phyloP scores from a whole-genome alignment of 2,113 vertebrate genomes.

The Promerops cafer region DNA sequence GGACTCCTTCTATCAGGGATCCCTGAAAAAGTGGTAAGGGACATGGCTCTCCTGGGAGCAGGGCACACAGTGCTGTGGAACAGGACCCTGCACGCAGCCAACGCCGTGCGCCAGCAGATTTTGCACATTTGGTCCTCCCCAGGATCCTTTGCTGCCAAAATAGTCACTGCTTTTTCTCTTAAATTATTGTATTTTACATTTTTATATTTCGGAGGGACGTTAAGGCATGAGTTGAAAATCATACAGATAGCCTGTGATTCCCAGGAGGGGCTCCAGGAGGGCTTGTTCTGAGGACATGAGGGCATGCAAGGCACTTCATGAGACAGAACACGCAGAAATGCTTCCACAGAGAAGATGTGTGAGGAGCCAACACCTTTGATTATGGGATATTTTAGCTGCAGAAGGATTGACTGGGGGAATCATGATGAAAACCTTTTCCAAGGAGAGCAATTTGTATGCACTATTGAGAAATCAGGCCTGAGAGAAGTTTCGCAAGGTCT shows the following conservation, averaged over 20 bases:
- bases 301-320: neutral
- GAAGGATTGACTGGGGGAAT: neutral
- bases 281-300: neutral
- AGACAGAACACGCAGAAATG: neutral
- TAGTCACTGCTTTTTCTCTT: neutral
- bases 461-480: slow-evolving; percentile 16
- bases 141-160: neutral
- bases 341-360: neutral
- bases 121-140: neutral
- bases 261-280: neutral
- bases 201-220: neutral
- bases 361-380: slow-evolving; percentile 7
- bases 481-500: neutral
- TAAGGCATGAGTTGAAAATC: neutral
- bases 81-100: neutral
- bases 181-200: neutral
- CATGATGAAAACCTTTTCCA: slow-evolving; percentile 1
- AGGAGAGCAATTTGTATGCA: neutral
- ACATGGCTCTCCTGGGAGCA: neutral
- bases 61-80: rapidly evolving
- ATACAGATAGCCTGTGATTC: neutral
- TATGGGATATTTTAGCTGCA: neutral
- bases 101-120: rapidly evolving
- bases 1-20: neutral
- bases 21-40: neutral